Conservation (phyloP, 2,888 invertebrate species). For the Macropis europaea region DNA sequence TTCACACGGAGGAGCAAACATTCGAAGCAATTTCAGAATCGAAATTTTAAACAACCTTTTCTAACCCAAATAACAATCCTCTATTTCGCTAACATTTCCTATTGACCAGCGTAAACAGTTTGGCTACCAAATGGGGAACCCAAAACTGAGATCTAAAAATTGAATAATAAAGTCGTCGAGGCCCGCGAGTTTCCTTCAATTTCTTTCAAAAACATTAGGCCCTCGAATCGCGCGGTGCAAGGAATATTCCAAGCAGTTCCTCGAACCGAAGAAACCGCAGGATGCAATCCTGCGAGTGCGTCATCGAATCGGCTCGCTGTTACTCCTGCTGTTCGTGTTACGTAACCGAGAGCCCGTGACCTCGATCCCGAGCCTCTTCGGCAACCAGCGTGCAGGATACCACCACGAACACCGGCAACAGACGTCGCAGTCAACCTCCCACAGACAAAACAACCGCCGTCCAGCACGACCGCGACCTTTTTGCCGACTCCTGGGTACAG, state of each 20-base stretch:
- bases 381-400: slow-evolving; percentile 43
- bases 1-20: too few species aligned
- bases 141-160: too few species aligned
- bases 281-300: slow-evolving; percentile 41
- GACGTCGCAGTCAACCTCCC: slow-evolving; percentile 61
- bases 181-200: too few species aligned
- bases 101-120: too few species aligned
- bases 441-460: slow-evolving; percentile 63
- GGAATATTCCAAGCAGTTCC: background rate
- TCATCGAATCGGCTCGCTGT: slow-evolving; percentile 34
- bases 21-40: too few species aligned
- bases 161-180: too few species aligned
- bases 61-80: too few species aligned
- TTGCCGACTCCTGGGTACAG: slow-evolving; percentile 58
- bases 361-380: slow-evolving; percentile 68
- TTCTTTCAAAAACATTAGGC: too few species aligned
- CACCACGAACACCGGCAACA: slow-evolving; percentile 51
- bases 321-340: slow-evolving; percentile 58
- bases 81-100: too few species aligned
- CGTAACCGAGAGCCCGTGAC: slow-evolving; percentile 70
- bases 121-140: too few species aligned
- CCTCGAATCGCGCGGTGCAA: too few species aligned
- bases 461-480: slow-evolving; percentile 58
- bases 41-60: too few species aligned
- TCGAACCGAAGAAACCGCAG: slow-evolving; percentile 21